Evolutionary conservation across 2,113 vertebrate genomes (phyloP).

Genomic region (Callithrix jacchus): DNA sequence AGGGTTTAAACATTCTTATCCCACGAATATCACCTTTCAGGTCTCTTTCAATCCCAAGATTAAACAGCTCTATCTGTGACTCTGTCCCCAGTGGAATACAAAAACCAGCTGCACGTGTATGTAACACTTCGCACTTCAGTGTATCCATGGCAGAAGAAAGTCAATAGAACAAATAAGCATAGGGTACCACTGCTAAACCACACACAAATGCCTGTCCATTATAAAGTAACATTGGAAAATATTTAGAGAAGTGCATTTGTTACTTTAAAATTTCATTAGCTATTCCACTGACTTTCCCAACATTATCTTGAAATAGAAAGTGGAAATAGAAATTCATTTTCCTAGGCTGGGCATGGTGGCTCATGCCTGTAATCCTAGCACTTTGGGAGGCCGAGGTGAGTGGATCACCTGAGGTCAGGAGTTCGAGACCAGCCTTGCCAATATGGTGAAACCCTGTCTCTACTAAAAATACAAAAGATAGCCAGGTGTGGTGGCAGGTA

Average conservation of each 20-base stretch:
- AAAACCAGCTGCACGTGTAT: constrained; percentile 25
- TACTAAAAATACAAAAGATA: too few species aligned
- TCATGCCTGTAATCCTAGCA: too few species aligned
- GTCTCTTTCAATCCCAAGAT: constrained; percentile 37
- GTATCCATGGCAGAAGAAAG: not conserved
- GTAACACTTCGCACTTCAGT: constrained; percentile 7
- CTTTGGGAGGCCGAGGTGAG: too few species aligned
- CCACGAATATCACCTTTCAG: constrained; percentile 46
- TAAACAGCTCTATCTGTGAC: constrained; percentile 30
- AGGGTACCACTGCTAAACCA: not conserved
- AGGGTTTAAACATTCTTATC: not conserved
- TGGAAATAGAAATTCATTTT: constrained; percentile 33
- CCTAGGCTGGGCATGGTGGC: too few species aligned
- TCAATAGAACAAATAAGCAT: constrained; percentile 38
- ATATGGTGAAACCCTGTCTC: too few species aligned
- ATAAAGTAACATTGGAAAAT: not conserved
- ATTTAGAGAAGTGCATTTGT: constrained; percentile 17
- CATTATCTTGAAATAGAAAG: constrained; percentile 35
- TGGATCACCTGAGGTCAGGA: too few species aligned
- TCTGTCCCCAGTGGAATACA: not conserved
- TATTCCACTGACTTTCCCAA: constrained; percentile 33
- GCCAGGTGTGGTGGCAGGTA: accelerated
- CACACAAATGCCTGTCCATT: constrained; percentile 10
- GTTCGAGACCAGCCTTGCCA: too few species aligned
- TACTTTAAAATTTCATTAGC: constrained; percentile 34